Percentiles rank a stretch among this genome's conserved stretches.
Conservation (phyloP, 2,888 invertebrate genomes). For the Resseliella maxima region DNA sequence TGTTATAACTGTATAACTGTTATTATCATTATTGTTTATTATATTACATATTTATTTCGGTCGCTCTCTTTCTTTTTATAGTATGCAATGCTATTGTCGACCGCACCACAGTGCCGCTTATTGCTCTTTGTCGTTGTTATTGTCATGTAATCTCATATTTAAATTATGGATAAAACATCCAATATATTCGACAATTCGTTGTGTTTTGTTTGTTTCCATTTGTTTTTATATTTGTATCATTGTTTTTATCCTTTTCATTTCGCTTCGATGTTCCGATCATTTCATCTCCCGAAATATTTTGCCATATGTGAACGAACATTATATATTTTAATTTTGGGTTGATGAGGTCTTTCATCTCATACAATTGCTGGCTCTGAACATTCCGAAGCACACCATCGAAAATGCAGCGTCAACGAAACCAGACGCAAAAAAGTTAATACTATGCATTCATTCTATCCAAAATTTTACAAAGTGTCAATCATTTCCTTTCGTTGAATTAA, state of each 20-base stretch:
- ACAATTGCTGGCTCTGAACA: background rate
- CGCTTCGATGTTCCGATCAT: constrained; percentile 1
- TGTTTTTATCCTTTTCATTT: background rate
- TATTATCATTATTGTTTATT: constrained; percentile 53
- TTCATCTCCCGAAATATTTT: constrained; percentile 29
- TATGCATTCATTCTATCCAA: background rate
- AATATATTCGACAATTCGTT: background rate
- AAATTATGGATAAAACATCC: constrained; percentile 48
- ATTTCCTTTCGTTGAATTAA: background rate
- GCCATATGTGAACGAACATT: constrained; percentile 6
- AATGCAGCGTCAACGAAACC: background rate
- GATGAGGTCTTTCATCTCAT: constrained; percentile 6
- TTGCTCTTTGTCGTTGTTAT: constrained; percentile 40
- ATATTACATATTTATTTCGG: constrained; percentile 55
- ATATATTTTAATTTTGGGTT: constrained; percentile 12
- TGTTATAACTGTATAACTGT: constrained; percentile 53
- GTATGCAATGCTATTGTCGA: constrained; percentile 41
- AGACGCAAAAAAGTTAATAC: background rate
- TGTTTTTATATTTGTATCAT: constrained; percentile 38
- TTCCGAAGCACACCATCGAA: background rate
- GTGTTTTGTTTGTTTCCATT: constrained; percentile 17
- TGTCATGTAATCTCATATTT: constrained; percentile 48
- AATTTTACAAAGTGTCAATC: constrained; percentile 26
- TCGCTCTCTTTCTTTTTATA: constrained; percentile 6
- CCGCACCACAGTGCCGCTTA: constrained; percentile 12